Evolutionary conservation across 1,140 invertebrate species (phyloP).

Genomic region (Hypothenemus hampei): DNA sequence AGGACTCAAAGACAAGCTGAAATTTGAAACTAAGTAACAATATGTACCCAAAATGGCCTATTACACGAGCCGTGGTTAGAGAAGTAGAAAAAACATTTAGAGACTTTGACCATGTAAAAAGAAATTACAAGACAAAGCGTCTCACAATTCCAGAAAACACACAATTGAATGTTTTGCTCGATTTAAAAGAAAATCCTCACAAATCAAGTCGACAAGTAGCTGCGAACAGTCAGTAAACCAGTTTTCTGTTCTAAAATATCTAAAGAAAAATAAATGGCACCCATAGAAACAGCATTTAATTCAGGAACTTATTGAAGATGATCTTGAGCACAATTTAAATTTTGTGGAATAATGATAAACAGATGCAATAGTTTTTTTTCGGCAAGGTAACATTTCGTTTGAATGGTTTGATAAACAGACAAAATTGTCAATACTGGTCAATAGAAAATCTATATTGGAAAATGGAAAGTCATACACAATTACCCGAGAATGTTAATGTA

Average conservation of each 20-base stretch:
- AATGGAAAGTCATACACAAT: neutral
- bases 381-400: too few species aligned
- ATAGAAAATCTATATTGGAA: neutral
- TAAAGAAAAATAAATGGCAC: conserved; percentile 9
- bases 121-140: neutral
- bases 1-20: too few species aligned
- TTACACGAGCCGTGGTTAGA: too few species aligned
- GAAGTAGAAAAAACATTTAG: too few species aligned
- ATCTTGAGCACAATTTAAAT: conserved; percentile 31
- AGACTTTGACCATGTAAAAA: neutral
- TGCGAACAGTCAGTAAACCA: conserved; percentile 2
- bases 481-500: neutral
- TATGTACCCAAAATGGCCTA: too few species aligned
- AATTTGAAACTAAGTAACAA: too few species aligned
- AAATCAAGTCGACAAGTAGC: conserved; percentile 3
- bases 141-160: conserved; percentile 1
- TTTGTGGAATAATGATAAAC: conserved; percentile 23
- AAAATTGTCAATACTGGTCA: neutral
- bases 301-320: conserved; percentile 22
- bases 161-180: conserved; percentile 2
- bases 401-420: too few species aligned
- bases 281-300: conserved; percentile 6
- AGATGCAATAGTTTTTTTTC: too few species aligned
- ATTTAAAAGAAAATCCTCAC: conserved; percentile 4
- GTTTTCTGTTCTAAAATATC: conserved; percentile 5